Evolutionary conservation across 2,113 vertebrate genomes (phyloP).

Genomic region (Collichthys lucidus): DNA sequence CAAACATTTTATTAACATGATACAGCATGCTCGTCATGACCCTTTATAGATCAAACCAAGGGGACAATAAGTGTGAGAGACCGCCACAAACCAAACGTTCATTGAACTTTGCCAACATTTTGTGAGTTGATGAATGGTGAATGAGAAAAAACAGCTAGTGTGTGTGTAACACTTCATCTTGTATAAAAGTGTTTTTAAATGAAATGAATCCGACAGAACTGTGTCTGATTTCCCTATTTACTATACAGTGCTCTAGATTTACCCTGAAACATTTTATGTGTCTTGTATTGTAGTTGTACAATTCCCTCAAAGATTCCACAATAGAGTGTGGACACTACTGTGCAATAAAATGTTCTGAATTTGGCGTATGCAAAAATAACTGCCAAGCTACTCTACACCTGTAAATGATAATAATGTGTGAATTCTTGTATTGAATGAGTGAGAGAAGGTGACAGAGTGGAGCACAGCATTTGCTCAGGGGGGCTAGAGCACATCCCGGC

Average conservation of each 20-base stretch:
- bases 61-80: no score
- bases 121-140: neutral
- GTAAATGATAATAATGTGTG: neutral
- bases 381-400: no score
- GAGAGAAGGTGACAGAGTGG: neutral
- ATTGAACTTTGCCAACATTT: neutral
- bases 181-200: no score
- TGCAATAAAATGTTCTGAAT: neutral
- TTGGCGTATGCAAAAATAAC: no score
- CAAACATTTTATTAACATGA: neutral
- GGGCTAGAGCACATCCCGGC: neutral
- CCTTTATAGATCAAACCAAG: neutral
- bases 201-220: no score
- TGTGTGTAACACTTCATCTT: no score
- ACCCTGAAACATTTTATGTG: no score
- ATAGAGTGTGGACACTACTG: neutral
- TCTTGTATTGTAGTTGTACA: no score
- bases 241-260: no score
- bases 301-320: no score
- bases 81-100: neutral
- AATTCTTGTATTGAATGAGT: neutral
- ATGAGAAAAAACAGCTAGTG: no score
- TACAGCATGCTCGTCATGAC: neutral
- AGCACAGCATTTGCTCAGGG: neutral
- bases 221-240: no score